Evolutionary conservation across 2,888 invertebrate genomes (phyloP).

Genomic region (Leucozona laternaria): DNA sequence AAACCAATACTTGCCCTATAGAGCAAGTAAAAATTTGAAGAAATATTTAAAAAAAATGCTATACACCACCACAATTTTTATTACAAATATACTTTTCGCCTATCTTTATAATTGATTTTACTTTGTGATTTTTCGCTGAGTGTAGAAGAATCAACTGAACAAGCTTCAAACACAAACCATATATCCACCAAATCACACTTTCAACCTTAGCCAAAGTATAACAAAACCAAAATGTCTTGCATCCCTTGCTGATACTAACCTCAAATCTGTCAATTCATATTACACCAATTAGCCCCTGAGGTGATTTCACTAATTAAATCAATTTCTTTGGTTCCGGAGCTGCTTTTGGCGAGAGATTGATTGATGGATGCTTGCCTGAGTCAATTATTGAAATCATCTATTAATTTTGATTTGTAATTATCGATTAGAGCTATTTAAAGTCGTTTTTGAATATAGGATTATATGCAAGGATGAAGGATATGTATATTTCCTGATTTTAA

Average conservation of each 20-base stretch:
- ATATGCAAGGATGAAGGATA: not conserved
- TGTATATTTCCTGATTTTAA: too few species aligned
- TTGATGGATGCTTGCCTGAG: not conserved
- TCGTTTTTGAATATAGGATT: not conserved
- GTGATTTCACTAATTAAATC: conserved; percentile 39
- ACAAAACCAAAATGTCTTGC: not conserved
- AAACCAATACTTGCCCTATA: too few species aligned
- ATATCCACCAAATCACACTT: not conserved
- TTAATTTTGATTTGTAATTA: conserved; percentile 3
- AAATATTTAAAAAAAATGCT: too few species aligned
- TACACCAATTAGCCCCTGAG: conserved; percentile 26
- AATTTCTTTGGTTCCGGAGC: conserved; percentile 21
- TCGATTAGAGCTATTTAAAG: not conserved
- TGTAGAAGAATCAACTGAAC: too few species aligned
- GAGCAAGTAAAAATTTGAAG: too few species aligned
- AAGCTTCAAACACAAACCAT: not conserved
- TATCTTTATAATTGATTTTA: too few species aligned
- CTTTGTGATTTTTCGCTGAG: too few species aligned
- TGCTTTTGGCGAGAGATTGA: not conserved
- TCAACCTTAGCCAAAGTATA: not conserved
- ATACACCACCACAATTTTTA: too few species aligned
- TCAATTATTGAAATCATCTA: conserved; percentile 5
- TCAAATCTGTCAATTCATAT: conserved; percentile 32
- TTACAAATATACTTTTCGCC: too few species aligned
- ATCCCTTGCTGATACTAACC: not conserved